Conservation (phyloP, 2,888 invertebrate genomes). For the Dryomyza anilis region DNA sequence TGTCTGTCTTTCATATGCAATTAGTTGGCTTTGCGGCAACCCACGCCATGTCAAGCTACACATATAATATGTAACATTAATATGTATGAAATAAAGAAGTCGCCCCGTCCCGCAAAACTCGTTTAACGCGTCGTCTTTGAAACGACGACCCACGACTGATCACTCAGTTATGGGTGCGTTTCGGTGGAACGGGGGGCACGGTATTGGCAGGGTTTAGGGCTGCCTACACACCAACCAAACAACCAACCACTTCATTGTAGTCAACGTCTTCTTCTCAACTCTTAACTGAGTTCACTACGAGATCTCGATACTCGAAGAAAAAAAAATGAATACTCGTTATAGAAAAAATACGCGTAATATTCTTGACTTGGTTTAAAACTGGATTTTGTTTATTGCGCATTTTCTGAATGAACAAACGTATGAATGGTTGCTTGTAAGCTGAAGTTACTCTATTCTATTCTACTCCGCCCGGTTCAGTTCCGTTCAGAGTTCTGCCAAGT, state of each 20-base stretch:
- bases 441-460: neutral
- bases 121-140: neutral
- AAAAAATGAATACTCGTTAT: neutral
- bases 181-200: no score
- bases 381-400: slow-evolving; percentile 46
- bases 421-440: neutral
- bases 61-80: neutral
- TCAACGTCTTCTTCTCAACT: neutral
- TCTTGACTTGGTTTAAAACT: slow-evolving; percentile 43
- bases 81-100: neutral
- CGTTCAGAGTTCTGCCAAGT: neutral
- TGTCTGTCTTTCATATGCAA: neutral
- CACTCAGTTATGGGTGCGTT: no score
- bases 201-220: no score
- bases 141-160: slow-evolving; percentile 1
- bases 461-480: neutral
- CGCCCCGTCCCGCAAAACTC: neutral
- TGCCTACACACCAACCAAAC: neutral
- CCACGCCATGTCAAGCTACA: slow-evolving; percentile 5
- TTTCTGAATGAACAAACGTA: slow-evolving; percentile 47
- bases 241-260: neutral
- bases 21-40: slow-evolving; percentile 10
- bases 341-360: neutral
- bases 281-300: neutral
- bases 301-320: neutral